A percentile compares a stretch with the other conserved stretches of the same genome.
These are phyloP conservation scores for Dendrocincla fuliginosa DNA, from an alignment of 2,797 vertebrate genomes.

Conservation along the genomic window DNA sequence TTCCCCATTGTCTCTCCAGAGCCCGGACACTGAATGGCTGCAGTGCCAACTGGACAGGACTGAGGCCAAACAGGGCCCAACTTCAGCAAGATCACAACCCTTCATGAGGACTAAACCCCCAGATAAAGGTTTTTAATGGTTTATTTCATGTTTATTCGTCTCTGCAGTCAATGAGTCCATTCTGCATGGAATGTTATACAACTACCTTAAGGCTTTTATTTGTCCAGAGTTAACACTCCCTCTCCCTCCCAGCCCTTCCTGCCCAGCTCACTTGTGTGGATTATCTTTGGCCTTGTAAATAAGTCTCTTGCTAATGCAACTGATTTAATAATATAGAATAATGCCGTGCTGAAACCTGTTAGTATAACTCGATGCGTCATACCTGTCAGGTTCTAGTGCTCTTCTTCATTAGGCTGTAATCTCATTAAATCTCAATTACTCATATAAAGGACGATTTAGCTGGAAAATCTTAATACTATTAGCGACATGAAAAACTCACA, in stretches of 20 bases:
- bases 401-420: conserved; percentile 78
- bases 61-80: background rate
- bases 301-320: conserved; percentile 49
- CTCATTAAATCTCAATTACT: conserved; percentile 80
- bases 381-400: conserved; percentile 77
- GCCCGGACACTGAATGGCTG: background rate
- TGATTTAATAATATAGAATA: conserved; percentile 31
- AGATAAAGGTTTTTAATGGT: conserved; percentile 8
- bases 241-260: conserved; percentile 6
- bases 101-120: background rate
- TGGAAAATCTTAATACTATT: conserved; percentile 80
- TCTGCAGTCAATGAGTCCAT: conserved; percentile 29
- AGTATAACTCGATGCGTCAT: conserved; percentile 73
- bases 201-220: conserved; percentile 50
- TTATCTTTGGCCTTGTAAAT: conserved; percentile 56
- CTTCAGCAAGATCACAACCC: background rate
- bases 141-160: conserved; percentile 35
- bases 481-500: conserved; percentile 78
- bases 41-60: background rate
- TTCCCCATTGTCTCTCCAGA: background rate
- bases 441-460: conserved; percentile 75
- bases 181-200: conserved; percentile 73
- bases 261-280: background rate
- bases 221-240: background rate
- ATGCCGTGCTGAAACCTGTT: conserved; percentile 69